phyloP scores from a whole-genome alignment of 2,797 vertebrate species.

The Craterocephalus amniculus region DNA sequence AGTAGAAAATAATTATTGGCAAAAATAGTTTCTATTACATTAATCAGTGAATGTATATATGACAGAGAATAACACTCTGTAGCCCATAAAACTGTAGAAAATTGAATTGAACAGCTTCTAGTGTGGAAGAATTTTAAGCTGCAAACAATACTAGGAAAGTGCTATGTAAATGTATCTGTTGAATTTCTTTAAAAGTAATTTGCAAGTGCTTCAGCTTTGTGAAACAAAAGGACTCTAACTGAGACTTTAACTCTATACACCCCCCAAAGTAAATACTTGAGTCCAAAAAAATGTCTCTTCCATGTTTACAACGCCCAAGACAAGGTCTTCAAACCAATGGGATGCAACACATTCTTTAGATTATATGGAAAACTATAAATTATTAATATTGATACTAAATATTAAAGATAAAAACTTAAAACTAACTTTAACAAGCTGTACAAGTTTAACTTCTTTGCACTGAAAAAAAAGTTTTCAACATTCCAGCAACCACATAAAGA shows the following conservation, averaged over 20 bases:
- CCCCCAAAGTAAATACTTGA: background rate
- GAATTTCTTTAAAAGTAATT: background rate
- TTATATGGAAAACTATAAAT: background rate
- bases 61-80: background rate
- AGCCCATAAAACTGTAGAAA: background rate
- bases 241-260: background rate
- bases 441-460: background rate
- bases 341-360: no score
- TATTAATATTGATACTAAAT: background rate
- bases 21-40: background rate
- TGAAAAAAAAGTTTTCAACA: background rate
- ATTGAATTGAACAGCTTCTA: background rate
- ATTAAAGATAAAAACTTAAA: background rate
- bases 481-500: background rate
- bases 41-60: background rate
- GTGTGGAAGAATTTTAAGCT: background rate
- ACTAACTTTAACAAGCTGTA: background rate
- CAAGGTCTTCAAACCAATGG: no score
- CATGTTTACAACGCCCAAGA: no score
- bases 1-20: background rate
- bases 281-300: background rate
- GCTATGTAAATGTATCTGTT: background rate
- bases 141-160: background rate
- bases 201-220: background rate
- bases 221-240: background rate